Evolutionary conservation across 2,113 vertebrate species (phyloP), one percentile per base, ranked within the genome.

Genomic region (Tachysurus fulvidraco): DNA sequence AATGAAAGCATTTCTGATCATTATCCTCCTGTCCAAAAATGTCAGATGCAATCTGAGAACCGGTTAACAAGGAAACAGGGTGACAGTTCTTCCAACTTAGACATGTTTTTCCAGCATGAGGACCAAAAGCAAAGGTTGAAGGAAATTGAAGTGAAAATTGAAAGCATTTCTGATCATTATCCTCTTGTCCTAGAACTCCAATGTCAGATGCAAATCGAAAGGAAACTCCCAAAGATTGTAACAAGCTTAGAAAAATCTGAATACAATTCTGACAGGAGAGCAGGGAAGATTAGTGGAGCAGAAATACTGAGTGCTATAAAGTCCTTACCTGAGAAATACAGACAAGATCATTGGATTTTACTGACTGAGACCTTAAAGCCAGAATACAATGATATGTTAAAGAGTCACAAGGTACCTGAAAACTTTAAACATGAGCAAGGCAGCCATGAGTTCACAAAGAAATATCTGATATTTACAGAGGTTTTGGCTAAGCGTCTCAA

Each of bases 291-390:
- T 28, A 60, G 64, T 86, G 84, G 85, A 2, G 81, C 64, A 52
- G 82, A 90, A 79, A 84, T 88, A 60, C 64, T 87, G 54, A 83
- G 41, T 28, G 85, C 85, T 13, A 83, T 87, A 59, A 83, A 85
- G 52, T 87, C 77, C 8, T 69, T 83, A 59, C 36, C 73, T 36
- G 50, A 71, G 10, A 57, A 3, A 21, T n/a, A n/a, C n/a, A n/a
- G n/a, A 17, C 57, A 17, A 69, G n/a, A 83, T 16, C 28, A 0
- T 25, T 8, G 36, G 6, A 57, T 1, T 78, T 11, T 3, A 25
- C 1, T 30, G 3, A 60, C 80, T 60, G 84, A 88, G 30, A 17
- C 17, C 1, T 52, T 86, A 28, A 88, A 88, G 65, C 41, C 13
- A 44, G 0, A 0, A 7, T 86, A 69, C 21, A 88, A 88, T 36